Evolutionary conservation across 1,140 invertebrate genomes (phyloP).

Genomic region (Calosoma granatense): DNA sequence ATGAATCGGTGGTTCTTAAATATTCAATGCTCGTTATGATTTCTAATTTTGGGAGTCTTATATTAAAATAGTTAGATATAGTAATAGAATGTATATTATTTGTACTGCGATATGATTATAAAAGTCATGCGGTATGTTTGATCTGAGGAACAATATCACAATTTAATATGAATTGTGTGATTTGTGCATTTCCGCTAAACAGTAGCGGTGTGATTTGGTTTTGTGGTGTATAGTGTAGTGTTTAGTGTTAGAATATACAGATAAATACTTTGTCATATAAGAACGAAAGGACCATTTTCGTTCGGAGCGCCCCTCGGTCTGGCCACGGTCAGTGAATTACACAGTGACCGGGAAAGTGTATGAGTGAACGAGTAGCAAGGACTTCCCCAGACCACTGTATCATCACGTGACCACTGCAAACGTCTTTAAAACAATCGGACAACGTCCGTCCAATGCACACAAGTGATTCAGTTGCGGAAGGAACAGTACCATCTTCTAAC

Average conservation of each 20-base stretch:
- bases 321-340: conserved; percentile 4
- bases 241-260: background rate
- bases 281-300: conserved; percentile 1
- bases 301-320: background rate
- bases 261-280: background rate
- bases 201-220: no score
- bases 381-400: conserved; percentile 13
- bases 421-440: conserved; percentile 20
- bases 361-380: background rate
- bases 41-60: no score
- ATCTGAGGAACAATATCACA: no score
- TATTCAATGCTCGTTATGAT: no score
- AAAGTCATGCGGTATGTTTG: no score
- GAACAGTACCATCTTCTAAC: background rate
- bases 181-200: no score
- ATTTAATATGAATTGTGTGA: no score
- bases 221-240: no score
- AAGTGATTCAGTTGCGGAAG: background rate
- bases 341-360: background rate
- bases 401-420: conserved; percentile 8
- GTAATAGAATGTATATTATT: no score
- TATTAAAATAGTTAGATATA: no score
- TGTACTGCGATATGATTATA: no score
- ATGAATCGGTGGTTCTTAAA: no score
- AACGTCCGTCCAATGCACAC: conserved; percentile 9